phyloP scores from a whole-genome alignment of 2,113 vertebrate species.

The Nyctibius bracteatus region DNA sequence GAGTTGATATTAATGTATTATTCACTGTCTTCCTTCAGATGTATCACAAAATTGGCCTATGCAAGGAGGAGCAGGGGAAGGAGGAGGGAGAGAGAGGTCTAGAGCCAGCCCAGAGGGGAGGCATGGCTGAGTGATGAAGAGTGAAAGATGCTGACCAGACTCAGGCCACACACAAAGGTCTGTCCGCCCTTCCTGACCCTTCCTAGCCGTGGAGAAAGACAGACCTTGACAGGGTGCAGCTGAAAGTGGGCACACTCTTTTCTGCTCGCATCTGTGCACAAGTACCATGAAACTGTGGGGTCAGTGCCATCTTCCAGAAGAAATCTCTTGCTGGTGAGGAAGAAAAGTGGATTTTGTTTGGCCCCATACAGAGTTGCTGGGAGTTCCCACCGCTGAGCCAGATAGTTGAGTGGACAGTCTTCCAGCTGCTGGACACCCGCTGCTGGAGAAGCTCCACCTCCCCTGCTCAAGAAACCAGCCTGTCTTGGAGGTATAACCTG shows the following conservation, averaged over 20 bases:
- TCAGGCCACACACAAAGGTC: neutral
- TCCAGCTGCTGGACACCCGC: neutral
- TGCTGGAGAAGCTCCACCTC: neutral
- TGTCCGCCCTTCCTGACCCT: neutral
- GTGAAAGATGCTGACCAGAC: neutral
- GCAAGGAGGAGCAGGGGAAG: neutral
- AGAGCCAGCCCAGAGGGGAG: neutral
- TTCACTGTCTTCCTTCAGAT: neutral
- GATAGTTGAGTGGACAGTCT: neutral
- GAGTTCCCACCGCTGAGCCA: neutral
- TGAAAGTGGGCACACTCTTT: neutral
- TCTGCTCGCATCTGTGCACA: rapidly evolving
- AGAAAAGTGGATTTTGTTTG: neutral
- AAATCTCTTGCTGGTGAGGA: neutral
- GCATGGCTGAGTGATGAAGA: neutral
- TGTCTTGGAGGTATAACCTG: neutral
- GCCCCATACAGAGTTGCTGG: rapidly evolving
- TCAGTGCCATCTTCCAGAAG: neutral
- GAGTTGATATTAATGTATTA: neutral
- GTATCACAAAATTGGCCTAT: neutral
- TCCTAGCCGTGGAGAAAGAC: neutral
- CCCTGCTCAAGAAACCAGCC: neutral
- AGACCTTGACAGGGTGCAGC: neutral
- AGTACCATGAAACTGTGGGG: neutral
- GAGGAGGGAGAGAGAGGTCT: neutral